A percentile compares a stretch with the other conserved stretches of the same genome.
These are phyloP conservation scores for Peromyscus leucopus DNA, from an alignment of 2,113 vertebrate species.

Conservation along the genomic window DNA sequence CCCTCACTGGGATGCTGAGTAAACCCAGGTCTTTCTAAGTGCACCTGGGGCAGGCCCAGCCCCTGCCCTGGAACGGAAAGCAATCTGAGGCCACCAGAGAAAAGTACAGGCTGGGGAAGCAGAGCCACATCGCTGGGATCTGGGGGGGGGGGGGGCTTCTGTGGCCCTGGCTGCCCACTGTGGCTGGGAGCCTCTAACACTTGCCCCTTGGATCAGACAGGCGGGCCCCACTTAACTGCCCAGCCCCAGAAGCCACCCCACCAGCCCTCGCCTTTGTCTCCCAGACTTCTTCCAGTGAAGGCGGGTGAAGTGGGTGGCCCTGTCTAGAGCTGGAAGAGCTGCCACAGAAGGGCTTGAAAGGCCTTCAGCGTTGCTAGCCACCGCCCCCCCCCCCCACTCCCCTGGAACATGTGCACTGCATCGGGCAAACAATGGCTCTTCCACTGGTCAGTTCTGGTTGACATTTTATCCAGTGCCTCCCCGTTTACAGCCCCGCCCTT, in stretches of 20 bases:
- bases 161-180: neutral
- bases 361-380: neutral
- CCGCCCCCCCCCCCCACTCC: neutral
- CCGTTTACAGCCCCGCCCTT: neutral
- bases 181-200: neutral
- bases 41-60: neutral
- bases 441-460: neutral
- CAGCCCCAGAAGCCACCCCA: neutral
- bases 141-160: neutral
- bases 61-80: neutral
- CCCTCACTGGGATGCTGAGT: neutral
- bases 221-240: neutral
- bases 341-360: too few relatives aligned
- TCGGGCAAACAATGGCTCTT: neutral
- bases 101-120: neutral
- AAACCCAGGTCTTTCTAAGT: neutral
- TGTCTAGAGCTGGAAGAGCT: neutral
- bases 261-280: neutral
- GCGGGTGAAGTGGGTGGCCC: neutral
- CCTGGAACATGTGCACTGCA: neutral
- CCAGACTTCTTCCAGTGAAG: neutral
- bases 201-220: neutral
- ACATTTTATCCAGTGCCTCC: neutral
- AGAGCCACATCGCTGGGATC: neutral
- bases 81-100: neutral